Evolutionary conservation across 2,113 vertebrate genomes (phyloP), one percentile per base, ranked within the genome.

Genomic region (Desmodus rotundus): DNA sequence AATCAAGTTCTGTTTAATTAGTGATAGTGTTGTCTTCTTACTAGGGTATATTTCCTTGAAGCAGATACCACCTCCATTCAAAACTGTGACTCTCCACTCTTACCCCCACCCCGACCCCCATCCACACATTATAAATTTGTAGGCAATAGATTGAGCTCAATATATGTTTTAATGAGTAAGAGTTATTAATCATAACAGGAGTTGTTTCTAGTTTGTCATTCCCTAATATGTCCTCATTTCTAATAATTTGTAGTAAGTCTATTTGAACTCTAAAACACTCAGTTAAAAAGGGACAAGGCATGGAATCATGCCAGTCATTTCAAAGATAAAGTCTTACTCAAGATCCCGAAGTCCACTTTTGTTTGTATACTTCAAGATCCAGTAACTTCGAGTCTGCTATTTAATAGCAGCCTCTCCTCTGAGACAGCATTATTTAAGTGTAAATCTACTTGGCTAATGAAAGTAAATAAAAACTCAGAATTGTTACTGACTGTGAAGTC

Each of bases 121-220:
- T 17, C 67, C 38, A 77, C 24, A 63, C 47, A 76, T 47, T 58
- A 47, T 61, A 92, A 36, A 81, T 93, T 20, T 89, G 43, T 36
- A 74, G 72, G 63, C 19, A 68, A 67, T 31, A 74, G 22, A 74
- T 1, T 36, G 77, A 92, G 12, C 36, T 97, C 36, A 78, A 5
- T 74, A 36, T 90, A 43, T 96, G 20, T 92, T 89, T 41, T 50
- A n/a, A 86, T 47, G 24, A 67, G 38, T 72, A 74, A 63, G 2
- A 89, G 92, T 88, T 94, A 84, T 43, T 82, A 80, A 84, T 50
- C 70, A 80, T 24, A 80, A 90, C 36, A 93, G 70, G 33, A 89
- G 11, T 45, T 85, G 65, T 88, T 73, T 82, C 41, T 93, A 81
- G 41, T 91, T 85, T 61, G n/a, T 74, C 15, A 70, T 28, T 88